Evolutionary conservation across 2,888 invertebrate species (phyloP).

Genomic region (Cosmorhoe ocellata): DNA sequence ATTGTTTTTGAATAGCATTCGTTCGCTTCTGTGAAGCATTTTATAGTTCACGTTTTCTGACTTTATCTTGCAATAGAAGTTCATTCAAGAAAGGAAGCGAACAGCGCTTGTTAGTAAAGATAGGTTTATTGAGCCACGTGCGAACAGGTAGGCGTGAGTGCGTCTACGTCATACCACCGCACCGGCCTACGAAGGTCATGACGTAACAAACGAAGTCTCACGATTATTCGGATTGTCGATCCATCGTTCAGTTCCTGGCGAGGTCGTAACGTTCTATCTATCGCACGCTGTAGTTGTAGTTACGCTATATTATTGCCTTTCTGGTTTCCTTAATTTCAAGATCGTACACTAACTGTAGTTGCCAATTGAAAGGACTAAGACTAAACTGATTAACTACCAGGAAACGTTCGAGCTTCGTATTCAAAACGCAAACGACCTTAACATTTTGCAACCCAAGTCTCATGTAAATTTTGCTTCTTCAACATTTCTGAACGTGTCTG

Average conservation of each 20-base stretch:
- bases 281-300: constrained; percentile 54
- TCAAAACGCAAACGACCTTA: constrained; percentile 40
- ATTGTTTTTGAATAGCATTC: background rate
- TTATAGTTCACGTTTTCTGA: background rate
- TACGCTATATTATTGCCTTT: constrained; percentile 53
- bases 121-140: constrained; percentile 62
- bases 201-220: constrained; percentile 67
- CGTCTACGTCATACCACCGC: constrained; percentile 63
- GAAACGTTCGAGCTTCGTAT: constrained; percentile 38
- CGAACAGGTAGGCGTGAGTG: constrained; percentile 67
- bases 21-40: background rate
- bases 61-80: constrained; percentile 1
- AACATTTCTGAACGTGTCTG: constrained; percentile 26
- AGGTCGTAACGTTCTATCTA: constrained; percentile 66
- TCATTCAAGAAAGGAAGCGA: constrained; percentile 40
- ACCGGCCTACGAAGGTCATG: constrained; percentile 71
- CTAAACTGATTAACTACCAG: constrained; percentile 51
- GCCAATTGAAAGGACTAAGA: constrained; percentile 42
- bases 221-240: constrained; percentile 69
- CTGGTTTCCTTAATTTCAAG: constrained; percentile 55
- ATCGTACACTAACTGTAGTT: constrained; percentile 41
- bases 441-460: constrained; percentile 42
- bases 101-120: constrained; percentile 45
- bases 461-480: constrained; percentile 39
- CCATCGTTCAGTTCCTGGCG: constrained; percentile 65